Evolutionary conservation across 2,888 invertebrate species (phyloP), one percentile per base, ranked within the genome.

Genomic region (Mesodorylaimus sp.): DNA sequence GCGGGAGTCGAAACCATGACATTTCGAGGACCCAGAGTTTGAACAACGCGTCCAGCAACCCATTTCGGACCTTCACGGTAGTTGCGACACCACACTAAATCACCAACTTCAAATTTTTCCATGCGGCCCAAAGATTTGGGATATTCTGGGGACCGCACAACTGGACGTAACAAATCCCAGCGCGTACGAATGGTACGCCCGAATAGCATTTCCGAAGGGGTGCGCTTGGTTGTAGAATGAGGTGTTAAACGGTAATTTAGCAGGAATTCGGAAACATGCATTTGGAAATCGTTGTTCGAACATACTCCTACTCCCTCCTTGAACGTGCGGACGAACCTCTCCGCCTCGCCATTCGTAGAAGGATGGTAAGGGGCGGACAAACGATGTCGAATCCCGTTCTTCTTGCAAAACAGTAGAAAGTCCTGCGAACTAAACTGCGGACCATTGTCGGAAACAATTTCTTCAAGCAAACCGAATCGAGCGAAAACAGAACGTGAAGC

Each of bases 381-480:
- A 1, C 53, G 37, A 29, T 60, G 60, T 7, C 42, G 36, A 47
- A 63, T 55, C 10, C 57, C 58, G 23, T 54, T 52, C 5, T 32
- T 19, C 10, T 45, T 46, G 53, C 59, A 54, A 48, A 60, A 59
- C 1, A 48, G 27, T 5, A 19, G 5, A 50, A 65, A 63, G 26
- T 55, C 58, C 2, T 52, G 42, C 2, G 58, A 53, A 5, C 51
- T 56, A 52, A 65, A 65, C 36, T 58, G 57, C 0, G 60, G 53
- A 2, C 64, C 63, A 42, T 65, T 66, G 50, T 66, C 64, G 23
- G 58, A 55, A 7, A 65, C 62, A 2, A 66, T 13, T 19, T 52
- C 55, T 32, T 53, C 48, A n/a, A 61, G 62, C 28, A 61, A 28
- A 1, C 65, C 62, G 45, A 50, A 53, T 7, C 48, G 32, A 1